phyloP scores from a whole-genome alignment of 2,113 vertebrate genomes.

The Paedocypris sp. region DNA sequence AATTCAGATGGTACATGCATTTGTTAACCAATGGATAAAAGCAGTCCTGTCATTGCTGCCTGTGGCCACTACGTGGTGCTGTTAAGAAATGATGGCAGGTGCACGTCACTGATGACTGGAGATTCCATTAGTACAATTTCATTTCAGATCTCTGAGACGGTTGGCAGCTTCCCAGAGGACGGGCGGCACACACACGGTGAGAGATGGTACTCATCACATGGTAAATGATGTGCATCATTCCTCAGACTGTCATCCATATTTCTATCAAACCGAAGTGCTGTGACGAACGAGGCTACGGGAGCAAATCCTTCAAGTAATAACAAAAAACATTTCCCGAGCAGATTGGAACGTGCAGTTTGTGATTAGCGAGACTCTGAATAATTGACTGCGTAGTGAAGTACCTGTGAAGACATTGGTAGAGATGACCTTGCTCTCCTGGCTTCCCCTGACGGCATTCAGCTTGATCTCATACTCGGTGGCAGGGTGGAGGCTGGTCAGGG shows the following conservation, averaged over 20 bases:
- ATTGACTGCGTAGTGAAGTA: conserved; percentile 33
- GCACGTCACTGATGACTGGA: background rate
- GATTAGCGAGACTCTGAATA: background rate
- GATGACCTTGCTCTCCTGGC: conserved; percentile 77
- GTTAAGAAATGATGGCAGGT: background rate
- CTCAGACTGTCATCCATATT: background rate
- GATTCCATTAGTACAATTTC: conserved; percentile 20
- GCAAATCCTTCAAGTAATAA: background rate
- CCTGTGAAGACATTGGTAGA: conserved; percentile 76
- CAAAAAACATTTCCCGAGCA: background rate
- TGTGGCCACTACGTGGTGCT: background rate
- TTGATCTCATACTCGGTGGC: conserved; percentile 82
- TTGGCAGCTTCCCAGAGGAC: conserved; percentile 8
- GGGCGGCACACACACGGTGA: background rate
- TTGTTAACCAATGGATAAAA: no score
- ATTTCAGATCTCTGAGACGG: conserved; percentile 2
- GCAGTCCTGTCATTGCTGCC: no score
- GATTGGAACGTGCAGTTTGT: background rate
- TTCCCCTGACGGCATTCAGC: conserved; percentile 73
- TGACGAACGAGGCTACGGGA: conserved; percentile 1
- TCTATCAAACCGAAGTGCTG: conserved; percentile 1
- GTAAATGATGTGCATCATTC: conserved; percentile 16
- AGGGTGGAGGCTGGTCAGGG: conserved; percentile 71
- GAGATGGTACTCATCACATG: conserved; percentile 18
- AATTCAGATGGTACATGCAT: no score